These are phyloP conservation scores for Delia radicum DNA, from an alignment of 1,140 invertebrate genomes.

Conservation along the genomic window DNA sequence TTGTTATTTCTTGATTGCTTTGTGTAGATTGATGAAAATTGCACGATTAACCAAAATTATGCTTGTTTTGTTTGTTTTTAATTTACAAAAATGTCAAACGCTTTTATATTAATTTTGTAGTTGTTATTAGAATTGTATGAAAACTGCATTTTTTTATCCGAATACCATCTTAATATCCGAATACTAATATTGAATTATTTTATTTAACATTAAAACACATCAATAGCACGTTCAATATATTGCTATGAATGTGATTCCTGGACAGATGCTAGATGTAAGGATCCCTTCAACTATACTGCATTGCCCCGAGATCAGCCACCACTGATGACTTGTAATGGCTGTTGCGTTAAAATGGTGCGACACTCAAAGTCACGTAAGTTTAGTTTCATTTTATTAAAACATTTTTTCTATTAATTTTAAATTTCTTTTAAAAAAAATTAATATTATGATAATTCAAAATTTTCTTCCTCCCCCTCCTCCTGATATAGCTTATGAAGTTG, in stretches of 20 bases:
- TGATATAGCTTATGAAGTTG: slow-evolving; percentile 75
- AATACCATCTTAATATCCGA: no score
- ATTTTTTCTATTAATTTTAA: not conserved
- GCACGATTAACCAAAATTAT: not conserved
- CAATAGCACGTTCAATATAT: slow-evolving; percentile 76
- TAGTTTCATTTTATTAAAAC: no score
- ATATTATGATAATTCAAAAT: not conserved
- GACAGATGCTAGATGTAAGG: slow-evolving; percentile 83
- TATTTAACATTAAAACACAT: not conserved
- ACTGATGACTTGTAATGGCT: slow-evolving; percentile 83
- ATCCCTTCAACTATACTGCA: slow-evolving; percentile 90
- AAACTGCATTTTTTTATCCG: not conserved
- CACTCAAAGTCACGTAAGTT: slow-evolving; percentile 84
- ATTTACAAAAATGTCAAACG: not conserved
- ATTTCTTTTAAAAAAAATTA: not conserved
- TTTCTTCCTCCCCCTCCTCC: slow-evolving; percentile 31
- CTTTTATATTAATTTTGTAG: not conserved
- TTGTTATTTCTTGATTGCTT: not conserved
- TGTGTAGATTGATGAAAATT: not conserved
- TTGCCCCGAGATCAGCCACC: slow-evolving; percentile 80
- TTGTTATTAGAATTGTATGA: not conserved
- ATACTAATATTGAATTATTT: not conserved
- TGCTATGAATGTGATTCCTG: slow-evolving; percentile 93
- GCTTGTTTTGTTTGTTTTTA: not conserved
- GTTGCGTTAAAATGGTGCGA: slow-evolving; percentile 92